Conservation (phyloP, 2,113 vertebrate species). For the Scolopax mira region DNA sequence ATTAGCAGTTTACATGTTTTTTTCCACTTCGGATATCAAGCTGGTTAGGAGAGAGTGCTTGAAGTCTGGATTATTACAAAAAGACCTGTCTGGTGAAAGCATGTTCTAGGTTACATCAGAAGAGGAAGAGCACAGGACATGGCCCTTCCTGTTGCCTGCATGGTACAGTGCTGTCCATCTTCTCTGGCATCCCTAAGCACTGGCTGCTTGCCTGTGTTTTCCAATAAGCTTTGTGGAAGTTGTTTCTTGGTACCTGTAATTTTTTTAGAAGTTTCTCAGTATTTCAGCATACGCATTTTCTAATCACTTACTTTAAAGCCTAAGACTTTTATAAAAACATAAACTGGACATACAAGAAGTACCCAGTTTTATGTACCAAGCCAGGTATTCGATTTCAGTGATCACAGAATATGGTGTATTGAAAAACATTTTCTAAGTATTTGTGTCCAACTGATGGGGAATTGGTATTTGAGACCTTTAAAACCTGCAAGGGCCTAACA, state of each 20-base stretch:
- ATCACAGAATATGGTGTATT: not conserved
- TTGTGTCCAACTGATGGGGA: not conserved
- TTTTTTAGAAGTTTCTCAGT: not conserved
- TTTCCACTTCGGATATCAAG: not conserved
- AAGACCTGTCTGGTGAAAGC: not conserved
- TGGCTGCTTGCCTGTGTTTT: not conserved
- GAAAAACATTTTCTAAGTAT: not conserved
- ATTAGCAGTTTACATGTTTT: not conserved
- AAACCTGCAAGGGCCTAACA: not conserved
- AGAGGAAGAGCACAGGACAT: not conserved
- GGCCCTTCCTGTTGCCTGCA: not conserved
- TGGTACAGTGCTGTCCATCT: not conserved
- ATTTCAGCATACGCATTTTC: not conserved
- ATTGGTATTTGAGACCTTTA: not conserved
- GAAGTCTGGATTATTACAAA: not conserved
- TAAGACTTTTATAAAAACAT: not conserved
- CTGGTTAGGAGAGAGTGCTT: not conserved
- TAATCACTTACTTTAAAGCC: not conserved
- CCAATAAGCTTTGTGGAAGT: not conserved
- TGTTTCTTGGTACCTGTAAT: not conserved
- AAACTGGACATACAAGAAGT: not conserved
- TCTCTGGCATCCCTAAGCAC: not conserved
- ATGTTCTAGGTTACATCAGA: not conserved
- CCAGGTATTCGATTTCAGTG: not conserved
- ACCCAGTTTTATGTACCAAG: fast-evolving